Evolutionary conservation across 2,888 invertebrate species (phyloP), one percentile per base, ranked within the genome.

Genomic region (Belgica antarctica): DNA sequence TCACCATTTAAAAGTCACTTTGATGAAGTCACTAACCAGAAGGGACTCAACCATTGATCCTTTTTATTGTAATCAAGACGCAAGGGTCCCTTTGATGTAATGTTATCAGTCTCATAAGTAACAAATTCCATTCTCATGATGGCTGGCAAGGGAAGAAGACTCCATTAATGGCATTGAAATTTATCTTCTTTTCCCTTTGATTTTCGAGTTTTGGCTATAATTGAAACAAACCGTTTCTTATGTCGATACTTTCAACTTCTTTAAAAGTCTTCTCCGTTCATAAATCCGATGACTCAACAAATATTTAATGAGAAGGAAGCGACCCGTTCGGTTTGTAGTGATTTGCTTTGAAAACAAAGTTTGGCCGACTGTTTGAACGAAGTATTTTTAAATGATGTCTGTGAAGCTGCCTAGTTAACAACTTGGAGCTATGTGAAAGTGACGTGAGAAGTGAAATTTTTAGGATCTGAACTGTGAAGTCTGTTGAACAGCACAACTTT

Each of bases 251-350:
- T 46, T 12, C 46, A 7, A 3, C 15, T 31, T 62, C 25, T 24
- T 62, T 12, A 31, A 19, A 22, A n/a, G n/a, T n/a, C n/a, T n/a
- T n/a, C 28, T 68, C 47, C 15, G 19, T 22, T 31, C 28, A 27
- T 57, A 34, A 63, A 41, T 47, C 28, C 65, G 34, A 46, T 68
- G 68, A 68, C 22, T 68, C 68, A 68, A 57, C 68, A 57, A 46
- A 68, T 63, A 65, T 68, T 57, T 57, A 57, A 68, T 68, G 68
- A 68, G 41, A 27, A 27, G 17, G 24, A 24, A 65, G 36, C 41
- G 36, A 22, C 17, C 59, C 24, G 24, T 22, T 17, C 4, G 24
- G 17, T 57, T 22, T 57, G n/a, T n/a, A n/a, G n/a, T n/a, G n/a
- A n/a, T n/a, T n/a, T n/a, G n/a, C n/a, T n/a, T n/a, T n/a, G n/a